Percentiles rank a stretch among this genome's conserved stretches.
Evolutionary conservation across 2,888 invertebrate genomes (phyloP).

Genomic region (Diadegma fenestrale): DNA sequence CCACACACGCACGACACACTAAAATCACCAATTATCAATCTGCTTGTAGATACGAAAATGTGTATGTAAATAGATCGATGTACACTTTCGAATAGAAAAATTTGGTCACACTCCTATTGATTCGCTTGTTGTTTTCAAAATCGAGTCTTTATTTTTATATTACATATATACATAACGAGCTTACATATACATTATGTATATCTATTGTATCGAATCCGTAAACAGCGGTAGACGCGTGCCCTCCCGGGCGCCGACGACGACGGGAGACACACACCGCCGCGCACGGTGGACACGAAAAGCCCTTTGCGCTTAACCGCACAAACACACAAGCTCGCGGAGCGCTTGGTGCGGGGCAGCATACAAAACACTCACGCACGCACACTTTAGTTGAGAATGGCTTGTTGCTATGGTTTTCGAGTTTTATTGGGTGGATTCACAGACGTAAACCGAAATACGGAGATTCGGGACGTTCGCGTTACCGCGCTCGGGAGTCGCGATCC

Average conservation of each 20-base stretch:
- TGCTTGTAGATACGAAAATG: slow-evolving; percentile 21
- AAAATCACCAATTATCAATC: slow-evolving; percentile 30
- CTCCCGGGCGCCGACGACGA: slow-evolving; percentile 67
- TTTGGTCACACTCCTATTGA: slow-evolving; percentile 7
- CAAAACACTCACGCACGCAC: neutral
- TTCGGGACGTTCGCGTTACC: slow-evolving; percentile 8
- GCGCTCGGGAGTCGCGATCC: slow-evolving; percentile 23
- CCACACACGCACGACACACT: slow-evolving; percentile 15
- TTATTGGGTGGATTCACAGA: neutral
- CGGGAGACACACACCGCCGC: slow-evolving; percentile 62
- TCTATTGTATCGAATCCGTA: neutral
- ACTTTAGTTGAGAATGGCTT: neutral
- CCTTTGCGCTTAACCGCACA: slow-evolving; percentile 20
- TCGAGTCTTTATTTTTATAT: slow-evolving; percentile 27
- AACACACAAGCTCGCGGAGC: slow-evolving; percentile 26
- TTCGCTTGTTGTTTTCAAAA: slow-evolving; percentile 4
- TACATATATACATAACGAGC: neutral
- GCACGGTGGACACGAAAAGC: slow-evolving; percentile 43
- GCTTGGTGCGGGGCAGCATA: slow-evolving; percentile 29
- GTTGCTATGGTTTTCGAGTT: neutral
- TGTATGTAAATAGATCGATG: slow-evolving; percentile 21
- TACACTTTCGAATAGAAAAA: slow-evolving; percentile 11
- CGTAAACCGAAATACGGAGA: slow-evolving; percentile 10
- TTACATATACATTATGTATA: slow-evolving; percentile 19
- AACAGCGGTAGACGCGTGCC: slow-evolving; percentile 57